Conservation (phyloP, 2,113 vertebrate genomes). For the Monopterus albus region DNA sequence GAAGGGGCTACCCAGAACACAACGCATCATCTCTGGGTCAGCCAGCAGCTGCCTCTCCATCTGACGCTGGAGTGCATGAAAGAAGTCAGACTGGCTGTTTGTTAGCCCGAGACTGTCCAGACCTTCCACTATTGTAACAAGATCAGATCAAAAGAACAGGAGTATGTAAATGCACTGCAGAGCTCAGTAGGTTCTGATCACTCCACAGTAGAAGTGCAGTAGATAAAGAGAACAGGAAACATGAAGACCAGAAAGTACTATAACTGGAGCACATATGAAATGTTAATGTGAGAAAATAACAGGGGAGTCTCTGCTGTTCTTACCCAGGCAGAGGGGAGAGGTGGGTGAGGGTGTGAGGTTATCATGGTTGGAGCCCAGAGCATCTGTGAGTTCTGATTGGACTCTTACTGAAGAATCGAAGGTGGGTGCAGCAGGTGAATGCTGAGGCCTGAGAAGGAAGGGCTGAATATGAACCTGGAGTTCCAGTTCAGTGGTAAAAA, state of each 20-base stretch:
- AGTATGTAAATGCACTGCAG: neutral
- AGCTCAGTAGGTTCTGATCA: neutral
- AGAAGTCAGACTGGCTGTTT: constrained; percentile 27
- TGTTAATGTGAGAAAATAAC: neutral
- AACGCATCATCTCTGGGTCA: constrained; percentile 47
- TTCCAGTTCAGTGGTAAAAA: neutral
- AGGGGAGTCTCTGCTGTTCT: neutral
- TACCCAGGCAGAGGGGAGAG: constrained; percentile 65
- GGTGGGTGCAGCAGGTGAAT: constrained; percentile 15
- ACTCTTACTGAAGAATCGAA: constrained; percentile 69
- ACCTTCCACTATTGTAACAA: constrained; percentile 46
- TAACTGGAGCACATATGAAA: neutral
- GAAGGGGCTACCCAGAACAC: constrained; percentile 43
- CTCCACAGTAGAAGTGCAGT: neutral
- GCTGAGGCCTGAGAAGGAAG: constrained; percentile 29
- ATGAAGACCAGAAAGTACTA: neutral
- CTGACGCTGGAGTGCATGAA: constrained; percentile 41
- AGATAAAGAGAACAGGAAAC: neutral
- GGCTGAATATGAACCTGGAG: neutral
- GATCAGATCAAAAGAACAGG: neutral
- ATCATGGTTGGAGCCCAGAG: constrained; percentile 1
- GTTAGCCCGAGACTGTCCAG: constrained; percentile 35
- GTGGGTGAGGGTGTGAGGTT: constrained; percentile 38
- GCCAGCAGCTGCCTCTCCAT: constrained; percentile 61
- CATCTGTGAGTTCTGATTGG: constrained; percentile 3